phyloP scores from a whole-genome alignment of 1,140 invertebrate genomes.

The Manduca sexta region DNA sequence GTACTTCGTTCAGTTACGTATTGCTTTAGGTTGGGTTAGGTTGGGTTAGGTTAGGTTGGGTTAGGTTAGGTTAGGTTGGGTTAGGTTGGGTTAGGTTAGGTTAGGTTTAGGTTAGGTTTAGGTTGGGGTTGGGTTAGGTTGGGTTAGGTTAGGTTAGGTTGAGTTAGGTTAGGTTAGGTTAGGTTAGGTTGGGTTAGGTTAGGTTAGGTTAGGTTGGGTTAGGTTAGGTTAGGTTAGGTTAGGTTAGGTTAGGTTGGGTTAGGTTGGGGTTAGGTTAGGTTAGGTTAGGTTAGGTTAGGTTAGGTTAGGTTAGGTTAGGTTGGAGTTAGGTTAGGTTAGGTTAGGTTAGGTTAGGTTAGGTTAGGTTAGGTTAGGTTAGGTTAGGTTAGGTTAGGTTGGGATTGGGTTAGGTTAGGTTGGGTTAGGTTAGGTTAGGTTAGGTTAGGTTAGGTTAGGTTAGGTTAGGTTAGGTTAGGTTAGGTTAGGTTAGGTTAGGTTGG shows the following conservation, averaged over 20 bases:
- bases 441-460: conserved; percentile 24
- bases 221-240: conserved; percentile 3
- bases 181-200: conserved; percentile 1
- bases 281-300: conserved; percentile 18
- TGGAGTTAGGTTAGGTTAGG: conserved; percentile 8
- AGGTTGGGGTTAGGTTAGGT: conserved; percentile 17
- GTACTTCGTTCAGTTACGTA: neutral
- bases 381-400: conserved; percentile 8
- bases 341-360: conserved; percentile 18
- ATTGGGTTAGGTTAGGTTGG: conserved; percentile 16
- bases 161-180: neutral
- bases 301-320: conserved; percentile 22
- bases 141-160: neutral
- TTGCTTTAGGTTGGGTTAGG: neutral
- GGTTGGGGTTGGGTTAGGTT: neutral
- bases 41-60: conserved; percentile 4
- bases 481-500: neutral
- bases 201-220: conserved; percentile 5
- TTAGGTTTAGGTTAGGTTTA: conserved; percentile 2
- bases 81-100: conserved; percentile 12
- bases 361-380: conserved; percentile 14
- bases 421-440: conserved; percentile 20
- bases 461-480: conserved; percentile 5
- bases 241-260: conserved; percentile 16
- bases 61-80: conserved; percentile 10